Evolutionary conservation across 2,888 invertebrate species (phyloP).

Genomic region (Drosophila neutralis): DNA sequence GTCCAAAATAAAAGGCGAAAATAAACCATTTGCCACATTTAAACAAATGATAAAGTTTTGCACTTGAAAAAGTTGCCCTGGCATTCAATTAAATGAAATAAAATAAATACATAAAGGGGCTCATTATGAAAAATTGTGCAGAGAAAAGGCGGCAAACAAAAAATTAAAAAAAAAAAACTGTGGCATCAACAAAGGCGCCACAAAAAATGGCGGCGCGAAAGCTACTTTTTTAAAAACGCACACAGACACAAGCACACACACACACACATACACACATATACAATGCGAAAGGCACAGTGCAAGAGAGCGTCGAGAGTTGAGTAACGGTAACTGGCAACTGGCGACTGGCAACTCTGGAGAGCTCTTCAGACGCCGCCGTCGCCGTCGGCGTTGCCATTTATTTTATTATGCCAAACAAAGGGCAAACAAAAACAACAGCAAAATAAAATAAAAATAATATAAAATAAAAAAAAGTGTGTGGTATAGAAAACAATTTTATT

Average conservation of each 20-base stretch:
- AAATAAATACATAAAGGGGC: constrained; percentile 52
- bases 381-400: constrained; percentile 77
- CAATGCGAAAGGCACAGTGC: constrained; percentile 32
- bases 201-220: constrained; percentile 84
- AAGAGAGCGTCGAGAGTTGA: constrained; percentile 38
- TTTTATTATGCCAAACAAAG: constrained; percentile 75
- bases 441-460: constrained; percentile 39
- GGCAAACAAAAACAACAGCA: constrained; percentile 49
- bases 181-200: constrained; percentile 80
- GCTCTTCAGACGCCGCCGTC: constrained; percentile 71
- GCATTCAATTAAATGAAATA: constrained; percentile 62
- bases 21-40: constrained; percentile 75
- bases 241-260: constrained; percentile 19
- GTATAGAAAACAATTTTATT: constrained; percentile 68
- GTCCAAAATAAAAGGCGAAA: constrained; percentile 29
- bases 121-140: constrained; percentile 78
- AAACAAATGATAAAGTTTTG: constrained; percentile 82
- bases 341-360: constrained; percentile 71
- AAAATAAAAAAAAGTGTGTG: constrained; percentile 42
- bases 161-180: constrained; percentile 61
- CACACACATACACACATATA: constrained; percentile 8
- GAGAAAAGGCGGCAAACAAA: constrained; percentile 58
- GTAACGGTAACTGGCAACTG: constrained; percentile 60
- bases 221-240: constrained; percentile 74
- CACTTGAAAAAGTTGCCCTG: constrained; percentile 75